A percentile compares a stretch with the other conserved stretches of the same genome.
Conservation (phyloP, 2,888 invertebrate species). For the Acronicta alni region DNA sequence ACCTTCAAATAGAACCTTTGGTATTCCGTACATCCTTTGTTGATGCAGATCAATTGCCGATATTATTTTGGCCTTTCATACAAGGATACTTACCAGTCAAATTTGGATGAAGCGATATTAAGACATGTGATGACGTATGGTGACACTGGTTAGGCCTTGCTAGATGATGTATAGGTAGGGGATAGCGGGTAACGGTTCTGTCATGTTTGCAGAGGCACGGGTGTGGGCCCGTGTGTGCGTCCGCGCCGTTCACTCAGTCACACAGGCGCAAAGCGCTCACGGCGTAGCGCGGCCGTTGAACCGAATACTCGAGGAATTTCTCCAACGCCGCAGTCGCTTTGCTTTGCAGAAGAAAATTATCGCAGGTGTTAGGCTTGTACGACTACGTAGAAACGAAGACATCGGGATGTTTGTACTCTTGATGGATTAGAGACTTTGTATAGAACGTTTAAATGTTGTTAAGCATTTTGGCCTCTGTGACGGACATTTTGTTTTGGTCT, state of each 20-base stretch:
- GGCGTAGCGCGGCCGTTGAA: constrained; percentile 86
- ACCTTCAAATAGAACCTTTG: constrained; percentile 17
- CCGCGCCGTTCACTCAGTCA: constrained; percentile 75
- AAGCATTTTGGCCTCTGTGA: background rate
- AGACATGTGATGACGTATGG: constrained; percentile 22
- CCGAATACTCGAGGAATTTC: constrained; percentile 88
- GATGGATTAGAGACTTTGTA: constrained; percentile 5
- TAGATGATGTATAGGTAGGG: constrained; percentile 74
- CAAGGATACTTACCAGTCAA: background rate
- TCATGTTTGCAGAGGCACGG: constrained; percentile 84
- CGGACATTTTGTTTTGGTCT: background rate
- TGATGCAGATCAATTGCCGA: constrained; percentile 4
- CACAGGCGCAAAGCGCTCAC: constrained; percentile 76
- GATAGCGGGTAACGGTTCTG: constrained; percentile 84
- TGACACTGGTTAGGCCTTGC: constrained; percentile 60
- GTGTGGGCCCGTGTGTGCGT: constrained; percentile 78
- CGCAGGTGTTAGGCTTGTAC: constrained; percentile 64
- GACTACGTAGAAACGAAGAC: constrained; percentile 42
- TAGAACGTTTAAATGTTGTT: background rate
- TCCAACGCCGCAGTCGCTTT: constrained; percentile 79
- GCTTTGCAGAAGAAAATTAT: constrained; percentile 80
- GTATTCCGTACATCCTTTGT: constrained; percentile 3
- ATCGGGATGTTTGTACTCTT: constrained; percentile 9
- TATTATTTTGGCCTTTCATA: constrained; percentile 6
- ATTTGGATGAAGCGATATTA: constrained; percentile 8